Base-by-base conservation (phyloP, 1,140 invertebrate species). In the Dinothrombium tinctorium region DNA sequence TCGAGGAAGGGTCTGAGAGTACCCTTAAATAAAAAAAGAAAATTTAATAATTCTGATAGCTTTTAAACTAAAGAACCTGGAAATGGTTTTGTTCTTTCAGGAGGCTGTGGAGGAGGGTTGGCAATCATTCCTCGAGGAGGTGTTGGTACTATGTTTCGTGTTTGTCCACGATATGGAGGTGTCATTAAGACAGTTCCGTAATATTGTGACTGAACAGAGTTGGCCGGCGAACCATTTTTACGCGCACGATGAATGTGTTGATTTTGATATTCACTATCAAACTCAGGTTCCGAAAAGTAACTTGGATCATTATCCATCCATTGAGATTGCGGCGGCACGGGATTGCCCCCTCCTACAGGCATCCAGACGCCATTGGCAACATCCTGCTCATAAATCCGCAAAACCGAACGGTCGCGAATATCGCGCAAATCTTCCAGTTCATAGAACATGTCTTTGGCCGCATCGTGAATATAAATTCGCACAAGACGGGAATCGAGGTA, bases 391-490 rank as follows among this genome's bases (percentile, higher is more conserved):
- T 86, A 83, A 12, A 92, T 61, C 33, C 82, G 68, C 22, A 92
- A 58, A 12, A 92, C 81, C 1, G 80, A 84, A 3, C 82, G 70
- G 58, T 92, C 84, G 31, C 79, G 68, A 42, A 92, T 84, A 54
- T 92, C 86, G 22, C 82, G 70, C 23, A 81, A 56, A 59, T 54
- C 89, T 59, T 96, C 89, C 6, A 99, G 65, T 57, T 96, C 90
- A 57, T 96, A 98, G 59, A 95, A 99, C 73, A 96, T 92, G 52
- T 92, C 83, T 54, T 90, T 90, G 35, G 74, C 76, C 21, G 80
- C 77, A 54, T 98, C 90, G 53, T 94, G 82, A 44, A 98, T 92
- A 59, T 98, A 99, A 48, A 99, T 87, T 55, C 87, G 89, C 2
- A 87, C 78, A 42, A 65, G 56, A 8, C 79, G 74, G 22, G 78